A percentile compares a stretch with the other conserved stretches of the same genome.
phyloP scores from a whole-genome alignment of 2,888 invertebrate genomes.

The Trissoscelio sp. region DNA sequence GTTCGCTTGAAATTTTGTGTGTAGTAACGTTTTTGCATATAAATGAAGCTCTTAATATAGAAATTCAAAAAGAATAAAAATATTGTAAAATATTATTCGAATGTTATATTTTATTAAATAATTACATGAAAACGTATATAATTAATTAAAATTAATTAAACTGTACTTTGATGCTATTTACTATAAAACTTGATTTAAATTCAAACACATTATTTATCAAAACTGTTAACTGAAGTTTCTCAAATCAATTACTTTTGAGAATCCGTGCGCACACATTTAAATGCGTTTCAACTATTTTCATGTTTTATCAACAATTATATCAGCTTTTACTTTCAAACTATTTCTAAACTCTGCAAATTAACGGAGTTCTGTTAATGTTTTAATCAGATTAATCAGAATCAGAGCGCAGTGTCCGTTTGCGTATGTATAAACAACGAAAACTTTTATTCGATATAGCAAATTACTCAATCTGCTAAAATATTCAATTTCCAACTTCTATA shows the following conservation, averaged over 20 bases:
- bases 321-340: constrained; percentile 15
- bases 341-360: constrained; percentile 22
- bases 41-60: no score
- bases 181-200: no score
- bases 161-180: no score
- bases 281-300: not conserved
- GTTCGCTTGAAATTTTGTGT: no score
- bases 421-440: constrained; percentile 21
- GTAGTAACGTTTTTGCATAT: no score
- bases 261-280: constrained; percentile 3
- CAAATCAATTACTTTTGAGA: constrained; percentile 5
- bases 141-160: no score
- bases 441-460: constrained; percentile 19
- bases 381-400: constrained; percentile 38
- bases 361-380: constrained; percentile 25
- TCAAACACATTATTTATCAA: not conserved
- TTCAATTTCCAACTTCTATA: constrained; percentile 18
- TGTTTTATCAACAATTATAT: constrained; percentile 1
- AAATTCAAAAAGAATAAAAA: no score
- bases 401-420: constrained; percentile 5
- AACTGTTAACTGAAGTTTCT: not conserved
- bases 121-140: no score
- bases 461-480: constrained; percentile 13
- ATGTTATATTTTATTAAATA: no score
- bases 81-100: no score